phyloP scores from a whole-genome alignment of 2,888 invertebrate genomes.

The Operophtera brumata region DNA sequence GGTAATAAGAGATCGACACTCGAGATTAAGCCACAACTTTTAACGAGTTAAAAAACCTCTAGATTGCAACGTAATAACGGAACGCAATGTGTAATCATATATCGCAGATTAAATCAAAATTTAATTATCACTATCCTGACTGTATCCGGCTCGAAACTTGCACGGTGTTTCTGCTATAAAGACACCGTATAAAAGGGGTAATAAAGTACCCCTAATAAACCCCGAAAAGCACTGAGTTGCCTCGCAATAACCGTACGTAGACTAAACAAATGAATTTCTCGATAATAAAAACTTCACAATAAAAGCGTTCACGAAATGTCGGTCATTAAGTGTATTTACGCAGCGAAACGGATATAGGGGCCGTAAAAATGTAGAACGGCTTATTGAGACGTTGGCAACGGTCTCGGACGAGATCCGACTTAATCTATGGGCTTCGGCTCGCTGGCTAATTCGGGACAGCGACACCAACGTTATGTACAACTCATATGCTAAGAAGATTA shows the following conservation, averaged over 20 bases:
- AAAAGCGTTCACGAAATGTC: conserved; percentile 78
- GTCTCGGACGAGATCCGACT: conserved; percentile 56
- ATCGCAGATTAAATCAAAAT: conserved; percentile 66
- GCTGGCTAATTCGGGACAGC: conserved; percentile 56
- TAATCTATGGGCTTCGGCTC: conserved; percentile 63
- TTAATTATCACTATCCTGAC: conserved; percentile 68
- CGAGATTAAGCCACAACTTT: conserved; percentile 52
- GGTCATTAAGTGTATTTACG: conserved; percentile 79
- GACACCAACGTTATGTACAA: conserved; percentile 15
- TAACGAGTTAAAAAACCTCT: conserved; percentile 48
- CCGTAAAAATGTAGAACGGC: conserved; percentile 74
- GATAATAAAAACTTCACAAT: conserved; percentile 80
- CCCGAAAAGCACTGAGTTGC: conserved; percentile 68
- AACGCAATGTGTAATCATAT: conserved; percentile 63
- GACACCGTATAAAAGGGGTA: conserved; percentile 62
- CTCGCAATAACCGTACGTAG: conserved; percentile 76
- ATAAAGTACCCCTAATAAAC: conserved; percentile 77
- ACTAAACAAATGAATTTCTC: conserved; percentile 79
- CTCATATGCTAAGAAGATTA: conserved; percentile 50
- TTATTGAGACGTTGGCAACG: conserved; percentile 77
- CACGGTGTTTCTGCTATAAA: conserved; percentile 61
- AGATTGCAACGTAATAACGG: conserved; percentile 49
- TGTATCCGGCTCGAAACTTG: conserved; percentile 48
- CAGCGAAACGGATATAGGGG: conserved; percentile 77
- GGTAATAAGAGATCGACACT: conserved; percentile 55